Evolutionary conservation across 2,888 invertebrate species (phyloP), one percentile per base, ranked within the genome.

Genomic region (Microctonus hyperodae): DNA sequence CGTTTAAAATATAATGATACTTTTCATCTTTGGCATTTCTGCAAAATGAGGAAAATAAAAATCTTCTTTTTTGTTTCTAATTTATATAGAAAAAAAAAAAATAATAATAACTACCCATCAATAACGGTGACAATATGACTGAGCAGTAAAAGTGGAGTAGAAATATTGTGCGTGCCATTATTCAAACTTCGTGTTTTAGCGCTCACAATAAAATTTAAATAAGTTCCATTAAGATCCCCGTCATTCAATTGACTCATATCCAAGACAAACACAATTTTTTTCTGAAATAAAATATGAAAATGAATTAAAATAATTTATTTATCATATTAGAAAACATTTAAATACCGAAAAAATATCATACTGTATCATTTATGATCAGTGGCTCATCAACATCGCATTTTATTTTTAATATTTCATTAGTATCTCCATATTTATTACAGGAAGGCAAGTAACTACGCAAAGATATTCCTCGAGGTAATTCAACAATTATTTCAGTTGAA

Each of bases 351-450:
- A 25, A n/a, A 44, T 13, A 20, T 35, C 73, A 56, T 67, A 79
- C 79, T 70, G 74, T 56, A 44, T 69, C 73, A 64, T 63, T 69
- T 11, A 64, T 60, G 28, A 64, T 67, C 7, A 81, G 56, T 9
- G 80, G 81, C 68, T 81, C 80, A 0, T 73, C 77, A 33, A 74
- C 63, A 20, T 74, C 74, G 16, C 81, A 81, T 31, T 67, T 64
- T 23, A 81, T 69, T 25, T 68, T 67, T 25, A 74, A 31, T 23
- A 23, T 68, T 3, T 59, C 60, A 4, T 53, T 40, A 0, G 69
- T 66, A 7, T 23, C 44, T 7, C 3, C 63, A 0, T 73, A 65
- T 62, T 80, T 76, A 5, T 72, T 70, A 16, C 81, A 81, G n/a
- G 67, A 74, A 1, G 78, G 73, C 35, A 76, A 72, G 55, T 76